Conservation (phyloP, 2,113 vertebrate genomes). For the Chamaetylas fuelleborni region DNA sequence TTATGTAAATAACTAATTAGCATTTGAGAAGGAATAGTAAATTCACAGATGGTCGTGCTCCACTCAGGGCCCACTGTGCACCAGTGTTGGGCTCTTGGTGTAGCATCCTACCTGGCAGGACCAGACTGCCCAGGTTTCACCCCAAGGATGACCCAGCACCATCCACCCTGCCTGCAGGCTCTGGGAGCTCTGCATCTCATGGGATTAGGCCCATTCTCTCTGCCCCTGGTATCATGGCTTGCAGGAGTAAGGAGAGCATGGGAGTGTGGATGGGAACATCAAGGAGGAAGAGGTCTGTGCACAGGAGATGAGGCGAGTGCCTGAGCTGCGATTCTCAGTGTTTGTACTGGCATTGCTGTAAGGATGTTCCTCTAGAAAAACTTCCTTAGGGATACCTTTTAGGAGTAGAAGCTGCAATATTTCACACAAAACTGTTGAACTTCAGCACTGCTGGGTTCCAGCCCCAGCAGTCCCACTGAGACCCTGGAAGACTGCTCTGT, state of each 20-base stretch:
- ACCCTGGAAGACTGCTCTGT: neutral
- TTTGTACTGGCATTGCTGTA: neutral
- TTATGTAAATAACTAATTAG: slow-evolving; percentile 57
- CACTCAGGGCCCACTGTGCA: neutral
- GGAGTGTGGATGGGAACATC: neutral
- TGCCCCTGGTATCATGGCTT: neutral
- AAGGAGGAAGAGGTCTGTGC: neutral
- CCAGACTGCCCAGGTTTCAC: accelerated
- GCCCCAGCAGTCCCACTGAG: accelerated
- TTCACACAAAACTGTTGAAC: neutral
- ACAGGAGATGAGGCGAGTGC: neutral
- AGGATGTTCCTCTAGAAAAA: neutral
- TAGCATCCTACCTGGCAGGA: neutral
- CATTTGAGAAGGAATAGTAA: slow-evolving; percentile 39
- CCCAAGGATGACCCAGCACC: neutral
- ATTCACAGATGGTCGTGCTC: slow-evolving; percentile 25
- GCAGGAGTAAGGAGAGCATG: neutral
- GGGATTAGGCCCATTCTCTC: neutral
- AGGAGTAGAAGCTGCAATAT: neutral
- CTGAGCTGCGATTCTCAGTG: neutral
- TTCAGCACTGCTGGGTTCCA: neutral
- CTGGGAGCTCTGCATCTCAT: neutral
- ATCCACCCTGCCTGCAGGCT: neutral
- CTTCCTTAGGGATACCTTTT: neutral
- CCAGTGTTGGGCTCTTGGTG: neutral